phyloP scores from a whole-genome alignment of 2,113 vertebrate genomes.

The Ctenomys sociabilis region DNA sequence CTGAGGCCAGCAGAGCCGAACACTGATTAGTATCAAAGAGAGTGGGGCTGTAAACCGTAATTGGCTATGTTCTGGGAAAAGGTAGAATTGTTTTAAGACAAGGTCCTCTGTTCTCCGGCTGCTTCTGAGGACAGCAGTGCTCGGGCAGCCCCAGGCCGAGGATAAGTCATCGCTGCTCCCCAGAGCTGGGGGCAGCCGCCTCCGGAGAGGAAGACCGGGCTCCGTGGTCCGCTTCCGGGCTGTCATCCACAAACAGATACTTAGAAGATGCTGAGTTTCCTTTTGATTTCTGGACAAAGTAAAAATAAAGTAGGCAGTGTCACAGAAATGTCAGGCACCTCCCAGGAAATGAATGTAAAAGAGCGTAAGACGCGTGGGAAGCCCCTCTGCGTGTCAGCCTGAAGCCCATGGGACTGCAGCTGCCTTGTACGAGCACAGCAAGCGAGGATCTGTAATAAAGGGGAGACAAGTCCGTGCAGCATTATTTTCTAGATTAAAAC shows the following conservation, averaged over 20 bases:
- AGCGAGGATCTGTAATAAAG: neutral
- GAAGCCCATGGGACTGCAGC: neutral
- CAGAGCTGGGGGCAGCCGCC: neutral
- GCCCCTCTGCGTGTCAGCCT: neutral
- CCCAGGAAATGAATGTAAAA: neutral
- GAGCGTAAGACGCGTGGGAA: neutral
- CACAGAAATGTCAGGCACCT: neutral
- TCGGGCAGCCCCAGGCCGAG: neutral
- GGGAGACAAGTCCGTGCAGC: rapidly evolving
- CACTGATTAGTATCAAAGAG: conserved; percentile 48
- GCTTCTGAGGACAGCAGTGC: neutral
- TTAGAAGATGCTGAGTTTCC: neutral
- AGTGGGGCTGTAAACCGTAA: conserved; percentile 20
- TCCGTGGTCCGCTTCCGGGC: neutral
- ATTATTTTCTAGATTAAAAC: neutral
- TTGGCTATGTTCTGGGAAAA: conserved; percentile 28
- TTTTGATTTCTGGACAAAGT: neutral
- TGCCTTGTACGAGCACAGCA: neutral
- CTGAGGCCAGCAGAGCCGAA: neutral
- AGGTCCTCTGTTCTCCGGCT: neutral
- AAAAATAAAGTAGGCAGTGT: neutral
- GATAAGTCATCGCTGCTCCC: neutral
- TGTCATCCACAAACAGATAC: neutral
- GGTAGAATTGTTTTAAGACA: neutral
- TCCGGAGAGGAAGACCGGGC: neutral